Conservation (phyloP, 2,113 vertebrate genomes). For the Uria lomvia region DNA sequence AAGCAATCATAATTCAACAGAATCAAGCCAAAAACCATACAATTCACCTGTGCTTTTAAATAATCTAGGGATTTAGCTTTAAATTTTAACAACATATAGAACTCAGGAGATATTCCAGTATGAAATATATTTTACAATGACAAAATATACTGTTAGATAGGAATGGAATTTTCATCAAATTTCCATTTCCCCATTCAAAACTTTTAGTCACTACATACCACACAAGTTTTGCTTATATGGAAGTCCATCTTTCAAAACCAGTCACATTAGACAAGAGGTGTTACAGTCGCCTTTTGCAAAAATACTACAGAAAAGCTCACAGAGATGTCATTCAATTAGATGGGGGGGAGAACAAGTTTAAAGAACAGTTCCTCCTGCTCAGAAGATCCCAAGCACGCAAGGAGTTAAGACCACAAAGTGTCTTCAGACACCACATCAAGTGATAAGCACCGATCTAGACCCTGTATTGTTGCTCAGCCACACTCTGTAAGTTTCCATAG, state of each 20-base stretch:
- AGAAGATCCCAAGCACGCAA: neutral
- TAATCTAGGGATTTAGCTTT: neutral
- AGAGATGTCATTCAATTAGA: neutral
- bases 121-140: neutral
- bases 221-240: neutral
- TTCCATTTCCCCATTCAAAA: neutral
- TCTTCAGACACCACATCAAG: neutral
- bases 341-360: neutral
- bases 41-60: neutral
- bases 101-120: neutral
- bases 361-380: neutral
- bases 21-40: neutral
- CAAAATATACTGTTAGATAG: neutral
- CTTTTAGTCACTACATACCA: neutral
- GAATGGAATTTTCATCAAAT: neutral
- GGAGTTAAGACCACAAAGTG: neutral
- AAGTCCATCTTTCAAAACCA: neutral
- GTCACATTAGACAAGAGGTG: neutral
- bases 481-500: neutral
- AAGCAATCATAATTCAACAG: neutral
- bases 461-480: rapidly evolving
- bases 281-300: neutral
- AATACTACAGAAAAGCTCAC: neutral
- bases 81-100: neutral
- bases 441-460: neutral